Evolutionary conservation across 2,797 vertebrate species (phyloP).

Genomic region (Danio albolineatus): DNA sequence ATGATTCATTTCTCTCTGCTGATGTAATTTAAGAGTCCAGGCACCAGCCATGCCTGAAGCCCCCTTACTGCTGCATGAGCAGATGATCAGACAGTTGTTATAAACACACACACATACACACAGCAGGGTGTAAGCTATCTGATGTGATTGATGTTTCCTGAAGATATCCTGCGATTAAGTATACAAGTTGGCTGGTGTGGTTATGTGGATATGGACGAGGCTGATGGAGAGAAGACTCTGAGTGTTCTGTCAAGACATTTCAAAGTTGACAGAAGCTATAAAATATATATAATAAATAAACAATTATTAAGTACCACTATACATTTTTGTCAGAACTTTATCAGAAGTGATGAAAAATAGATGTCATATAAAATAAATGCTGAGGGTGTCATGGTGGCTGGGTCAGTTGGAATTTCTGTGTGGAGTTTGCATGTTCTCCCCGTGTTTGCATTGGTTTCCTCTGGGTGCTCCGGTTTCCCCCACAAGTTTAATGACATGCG

Average conservation of each 20-base stretch:
- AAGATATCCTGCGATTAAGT: slow-evolving; percentile 40
- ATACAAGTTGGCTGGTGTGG: slow-evolving; percentile 19
- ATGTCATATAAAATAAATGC: too few relatives aligned
- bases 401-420: too few relatives aligned
- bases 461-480: too few relatives aligned
- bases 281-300: not conserved
- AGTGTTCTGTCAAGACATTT: slow-evolving; percentile 6
- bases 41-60: slow-evolving; percentile 32
- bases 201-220: slow-evolving; percentile 22
- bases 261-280: not conserved
- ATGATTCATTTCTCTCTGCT: slow-evolving; percentile 72
- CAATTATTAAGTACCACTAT: not conserved
- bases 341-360: too few relatives aligned
- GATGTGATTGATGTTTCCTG: slow-evolving; percentile 35
- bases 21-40: slow-evolving; percentile 69
- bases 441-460: too few relatives aligned
- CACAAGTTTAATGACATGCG: too few relatives aligned
- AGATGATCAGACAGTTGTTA: slow-evolving; percentile 31
- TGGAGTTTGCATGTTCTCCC: too few relatives aligned
- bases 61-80: slow-evolving; percentile 25
- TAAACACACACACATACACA: slow-evolving; percentile 33
- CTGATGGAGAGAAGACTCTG: slow-evolving; percentile 5
- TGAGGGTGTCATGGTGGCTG: too few relatives aligned
- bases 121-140: slow-evolving; percentile 28
- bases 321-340: too few relatives aligned